Evolutionary conservation across 2,797 vertebrate genomes (phyloP).

Genomic region (Pygocentrus nattereri): DNA sequence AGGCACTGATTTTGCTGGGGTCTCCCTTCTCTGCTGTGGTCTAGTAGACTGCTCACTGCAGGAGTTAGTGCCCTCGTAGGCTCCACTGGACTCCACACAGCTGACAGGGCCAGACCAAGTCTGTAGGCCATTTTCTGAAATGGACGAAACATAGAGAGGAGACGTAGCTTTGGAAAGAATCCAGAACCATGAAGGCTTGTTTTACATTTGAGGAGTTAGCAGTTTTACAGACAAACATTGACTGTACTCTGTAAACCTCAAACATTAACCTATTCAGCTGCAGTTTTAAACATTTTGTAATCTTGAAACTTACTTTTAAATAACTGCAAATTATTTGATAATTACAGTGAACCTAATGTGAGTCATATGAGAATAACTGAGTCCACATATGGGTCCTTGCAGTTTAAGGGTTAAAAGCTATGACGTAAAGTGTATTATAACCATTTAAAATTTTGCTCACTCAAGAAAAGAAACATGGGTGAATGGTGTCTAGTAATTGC

Average conservation of each 20-base stretch:
- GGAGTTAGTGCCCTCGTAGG: conserved; percentile 47
- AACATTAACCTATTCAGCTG: no score
- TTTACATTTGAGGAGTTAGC: no score
- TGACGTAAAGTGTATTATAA: not conserved
- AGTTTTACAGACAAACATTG: no score
- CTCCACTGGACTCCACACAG: conserved; percentile 30
- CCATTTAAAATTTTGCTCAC: not conserved
- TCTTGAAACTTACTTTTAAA: no score
- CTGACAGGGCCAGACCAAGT: conserved; percentile 36
- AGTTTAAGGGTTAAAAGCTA: no score
- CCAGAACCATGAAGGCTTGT: not conserved
- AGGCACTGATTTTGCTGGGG: conserved; percentile 10
- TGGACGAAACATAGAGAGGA: conserved; percentile 26
- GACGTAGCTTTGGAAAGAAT: not conserved
- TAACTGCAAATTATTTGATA: no score
- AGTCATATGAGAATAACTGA: no score
- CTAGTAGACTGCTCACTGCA: conserved; percentile 46
- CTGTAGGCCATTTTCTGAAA: conserved; percentile 43
- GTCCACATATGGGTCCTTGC: no score
- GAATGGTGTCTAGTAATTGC: not conserved
- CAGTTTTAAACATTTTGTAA: no score
- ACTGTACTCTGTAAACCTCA: no score
- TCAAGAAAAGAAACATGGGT: no score
- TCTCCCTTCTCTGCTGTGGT: conserved; percentile 64
- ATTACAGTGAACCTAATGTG: no score